Evolutionary conservation across 1,140 invertebrate genomes (phyloP).

Genomic region (Tachypleus tridentatus): DNA sequence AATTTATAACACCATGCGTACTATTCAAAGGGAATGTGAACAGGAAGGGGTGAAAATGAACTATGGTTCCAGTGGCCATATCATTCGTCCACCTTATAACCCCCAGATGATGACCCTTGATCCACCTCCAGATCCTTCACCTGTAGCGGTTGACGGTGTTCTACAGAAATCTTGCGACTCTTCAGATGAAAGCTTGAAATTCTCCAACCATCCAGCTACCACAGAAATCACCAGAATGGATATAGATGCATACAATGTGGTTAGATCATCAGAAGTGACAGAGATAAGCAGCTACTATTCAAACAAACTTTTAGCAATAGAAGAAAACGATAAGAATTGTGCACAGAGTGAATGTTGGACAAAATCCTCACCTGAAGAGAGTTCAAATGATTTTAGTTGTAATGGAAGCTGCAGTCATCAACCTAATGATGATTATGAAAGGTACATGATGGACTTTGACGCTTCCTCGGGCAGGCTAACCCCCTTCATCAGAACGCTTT

Average conservation of each 20-base stretch:
- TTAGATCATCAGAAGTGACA: background rate
- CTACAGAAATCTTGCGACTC: background rate
- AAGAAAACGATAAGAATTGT: too few relatives aligned
- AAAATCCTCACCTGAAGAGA: background rate
- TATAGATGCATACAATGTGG: background rate
- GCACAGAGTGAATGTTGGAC: too few relatives aligned
- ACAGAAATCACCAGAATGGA: conserved; percentile 9
- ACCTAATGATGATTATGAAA: conserved; percentile 16
- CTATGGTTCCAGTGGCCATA: background rate
- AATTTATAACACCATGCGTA: conserved; percentile 83
- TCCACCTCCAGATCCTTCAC: conserved; percentile 4
- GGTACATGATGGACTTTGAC: conserved; percentile 19
- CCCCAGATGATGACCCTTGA: background rate
- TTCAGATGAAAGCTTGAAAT: background rate
- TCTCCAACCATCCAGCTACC: conserved; percentile 2
- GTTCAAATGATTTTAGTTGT: background rate
- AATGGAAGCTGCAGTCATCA: background rate
- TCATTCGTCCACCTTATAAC: conserved; percentile 1
- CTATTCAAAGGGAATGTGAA: conserved; percentile 82
- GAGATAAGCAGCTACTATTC: conserved; percentile 1
- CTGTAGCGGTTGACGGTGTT: background rate
- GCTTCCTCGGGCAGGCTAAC: conserved; percentile 23
- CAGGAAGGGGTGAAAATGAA: conserved; percentile 45
- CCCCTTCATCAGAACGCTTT: conserved; percentile 23
- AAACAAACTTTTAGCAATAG: background rate